Base-by-base conservation (phyloP, 2,113 vertebrate species). In the Hemicordylus capensis region DNA sequence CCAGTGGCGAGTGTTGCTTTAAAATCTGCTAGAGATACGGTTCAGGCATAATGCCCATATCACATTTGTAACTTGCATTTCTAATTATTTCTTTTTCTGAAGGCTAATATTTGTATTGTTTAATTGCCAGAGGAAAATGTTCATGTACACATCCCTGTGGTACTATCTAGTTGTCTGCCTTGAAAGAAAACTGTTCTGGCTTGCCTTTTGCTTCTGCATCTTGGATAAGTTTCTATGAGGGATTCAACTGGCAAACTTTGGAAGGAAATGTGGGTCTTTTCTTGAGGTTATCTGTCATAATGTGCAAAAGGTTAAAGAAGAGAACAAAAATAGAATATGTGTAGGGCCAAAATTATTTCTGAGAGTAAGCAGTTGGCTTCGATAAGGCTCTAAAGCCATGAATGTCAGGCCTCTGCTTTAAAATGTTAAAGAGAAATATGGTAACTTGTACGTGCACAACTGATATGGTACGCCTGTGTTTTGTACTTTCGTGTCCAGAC, bases 171-270 rank as follows among this genome's bases (percentile, higher is more conserved):
- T 66, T 80, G 70, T 81, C 84, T 73, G 42, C 86, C 51, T 74
- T 69, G 7, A 86, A 90, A 87, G 59, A 81, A 74, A 86, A 66
- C 58, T 42, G 48, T 44, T 64, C 69, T 64, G 46, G 19, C 88
- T 67, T 6, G 54, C 28, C 46, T 8, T 28, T 15, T 84, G n/a
- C 89, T 92, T 90, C 67, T 44, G 54, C 67, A 72, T 2, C 56
- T 80, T 79, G 84, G 84, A 79, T 37, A 20, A 6, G 34, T 51
- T 79, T 85, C 76, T 37, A n/a, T 12, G 58, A 48, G 42, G 76
- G 67, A 85, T 79, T 72, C 66, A 72, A 7, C 58, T 63, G 63
- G 83, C 83, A 58, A 59, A 69, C 64, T 37, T 34, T 28, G 66
- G 76, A 80, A 44, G n/a, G 76, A 79, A 63, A 66, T 51, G 64